Base-by-base conservation (phyloP, 2,888 invertebrate species). In the Liodrosophila aerea region DNA sequence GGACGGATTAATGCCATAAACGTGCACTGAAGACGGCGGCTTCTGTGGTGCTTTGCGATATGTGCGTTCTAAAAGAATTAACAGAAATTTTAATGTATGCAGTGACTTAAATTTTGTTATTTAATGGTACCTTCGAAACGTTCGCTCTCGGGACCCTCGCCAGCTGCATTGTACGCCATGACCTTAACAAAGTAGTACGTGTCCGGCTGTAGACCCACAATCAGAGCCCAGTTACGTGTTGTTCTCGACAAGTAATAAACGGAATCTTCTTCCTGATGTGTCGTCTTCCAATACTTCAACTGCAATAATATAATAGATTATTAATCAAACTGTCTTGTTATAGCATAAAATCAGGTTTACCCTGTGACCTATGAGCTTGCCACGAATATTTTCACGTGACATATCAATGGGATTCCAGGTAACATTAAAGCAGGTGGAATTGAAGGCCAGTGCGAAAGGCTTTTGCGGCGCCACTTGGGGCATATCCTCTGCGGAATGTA, bases 121-220 rank as follows among this genome's bases (percentile, higher is more conserved):
- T 18, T 16, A 0, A 13, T 2, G 5, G 1, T 87, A 93, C 93
- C 94, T 66, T 95, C 90, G 88, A 93, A 96, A 36, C 95, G 92
- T 91, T 98, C 97, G 91, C 97, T 97, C 89, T 98, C 98, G 0
- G 97, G 97, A 2, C 98, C 98, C 89, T 97, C 97, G 1, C 98
- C 98, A 2, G 98, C 98, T 0, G 95, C 93, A 91, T 98, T 98
- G 87, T 96, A 98, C 0, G 97, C 98, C 97, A 98, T 98, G 1
- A 96, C 95, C 92, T 97, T 96, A 0, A 98, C 97, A 84, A 92
- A 95, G 90, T 99, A 99, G 87, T 97, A 96, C 0, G 96, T 97
- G 88, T 98, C 95, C 0, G 98, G 97, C 81, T 96, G 94, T 44
- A 99, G 91, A 73, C 98, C 98, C 8, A 98, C 97, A 85, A 99